Conservation (phyloP, 2,113 vertebrate genomes). For the Labeo rohita region DNA sequence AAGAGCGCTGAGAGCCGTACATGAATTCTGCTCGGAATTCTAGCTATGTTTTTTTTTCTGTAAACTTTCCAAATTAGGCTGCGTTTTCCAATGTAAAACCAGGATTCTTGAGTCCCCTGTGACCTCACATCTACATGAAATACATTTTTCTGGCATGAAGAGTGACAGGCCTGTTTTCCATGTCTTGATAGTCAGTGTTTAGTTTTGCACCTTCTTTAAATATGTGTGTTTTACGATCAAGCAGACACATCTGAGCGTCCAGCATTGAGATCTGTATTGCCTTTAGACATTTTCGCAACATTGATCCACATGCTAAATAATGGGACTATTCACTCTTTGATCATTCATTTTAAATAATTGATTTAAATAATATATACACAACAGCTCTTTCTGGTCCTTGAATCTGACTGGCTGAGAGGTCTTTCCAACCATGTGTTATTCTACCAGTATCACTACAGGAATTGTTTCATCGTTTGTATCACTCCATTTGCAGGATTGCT, state of each 20-base stretch:
- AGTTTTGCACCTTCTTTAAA: background rate
- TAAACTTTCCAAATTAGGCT: slow-evolving; percentile 96
- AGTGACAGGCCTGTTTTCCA: slow-evolving; percentile 55
- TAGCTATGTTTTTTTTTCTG: slow-evolving; percentile 81
- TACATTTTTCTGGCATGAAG: slow-evolving; percentile 74
- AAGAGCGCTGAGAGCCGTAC: slow-evolving; percentile 74
- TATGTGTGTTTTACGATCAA: background rate
- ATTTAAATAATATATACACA: background rate
- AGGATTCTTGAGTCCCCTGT: slow-evolving; percentile 75
- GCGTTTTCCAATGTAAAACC: slow-evolving; percentile 80
- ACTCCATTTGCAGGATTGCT: too few relatives aligned
- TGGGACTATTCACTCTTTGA: background rate
- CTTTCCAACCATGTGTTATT: too few relatives aligned
- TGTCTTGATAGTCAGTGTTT: background rate
- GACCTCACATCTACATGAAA: slow-evolving; percentile 73
- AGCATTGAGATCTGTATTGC: background rate
- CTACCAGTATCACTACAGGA: too few relatives aligned
- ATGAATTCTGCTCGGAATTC: slow-evolving; percentile 80
- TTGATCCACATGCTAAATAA: background rate
- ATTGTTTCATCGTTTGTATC: too few relatives aligned
- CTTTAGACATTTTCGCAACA: background rate
- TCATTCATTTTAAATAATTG: background rate
- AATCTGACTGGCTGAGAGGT: background rate
- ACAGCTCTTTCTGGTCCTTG: background rate
- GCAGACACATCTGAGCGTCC: background rate